phyloP scores from a whole-genome alignment of 2,888 invertebrate genomes.

The Aricia artaxerxes region DNA sequence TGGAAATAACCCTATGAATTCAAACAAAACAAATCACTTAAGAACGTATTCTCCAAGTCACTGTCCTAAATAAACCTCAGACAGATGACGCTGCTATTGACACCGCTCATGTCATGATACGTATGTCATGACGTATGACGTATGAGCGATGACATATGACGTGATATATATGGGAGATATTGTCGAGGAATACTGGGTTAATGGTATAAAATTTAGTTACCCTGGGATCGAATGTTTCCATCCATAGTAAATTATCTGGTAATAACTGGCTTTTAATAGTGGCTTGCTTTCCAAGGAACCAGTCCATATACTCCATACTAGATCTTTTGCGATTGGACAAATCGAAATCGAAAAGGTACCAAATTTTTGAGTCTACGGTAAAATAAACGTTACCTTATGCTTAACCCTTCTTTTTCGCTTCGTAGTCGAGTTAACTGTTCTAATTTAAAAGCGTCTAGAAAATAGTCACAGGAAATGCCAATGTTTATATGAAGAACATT shows the following conservation, averaged over 20 bases:
- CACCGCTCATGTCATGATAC: neutral
- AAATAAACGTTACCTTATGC: too few species aligned
- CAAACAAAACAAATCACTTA: neutral
- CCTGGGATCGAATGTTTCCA: too few species aligned
- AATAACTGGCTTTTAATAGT: too few species aligned
- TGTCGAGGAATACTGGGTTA: neutral
- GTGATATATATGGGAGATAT: neutral
- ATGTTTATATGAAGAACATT: neutral
- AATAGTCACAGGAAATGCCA: neutral
- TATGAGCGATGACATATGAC: neutral
- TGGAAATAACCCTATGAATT: too few species aligned
- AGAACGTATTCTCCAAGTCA: neutral
- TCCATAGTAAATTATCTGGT: too few species aligned
- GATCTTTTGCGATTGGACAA: too few species aligned
- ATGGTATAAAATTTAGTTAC: neutral
- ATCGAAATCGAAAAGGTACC: too few species aligned
- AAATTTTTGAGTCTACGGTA: too few species aligned
- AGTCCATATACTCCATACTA: too few species aligned
- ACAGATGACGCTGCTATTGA: neutral
- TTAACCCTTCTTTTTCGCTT: neutral
- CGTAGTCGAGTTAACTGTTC: neutral
- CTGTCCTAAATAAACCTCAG: conserved; percentile 2
- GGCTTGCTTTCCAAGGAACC: too few species aligned
- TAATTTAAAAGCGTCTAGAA: neutral
- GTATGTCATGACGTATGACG: neutral